These are phyloP conservation scores for Neoseiulus cucumeris DNA, from an alignment of 1,140 invertebrate genomes.

Conservation along the genomic window DNA sequence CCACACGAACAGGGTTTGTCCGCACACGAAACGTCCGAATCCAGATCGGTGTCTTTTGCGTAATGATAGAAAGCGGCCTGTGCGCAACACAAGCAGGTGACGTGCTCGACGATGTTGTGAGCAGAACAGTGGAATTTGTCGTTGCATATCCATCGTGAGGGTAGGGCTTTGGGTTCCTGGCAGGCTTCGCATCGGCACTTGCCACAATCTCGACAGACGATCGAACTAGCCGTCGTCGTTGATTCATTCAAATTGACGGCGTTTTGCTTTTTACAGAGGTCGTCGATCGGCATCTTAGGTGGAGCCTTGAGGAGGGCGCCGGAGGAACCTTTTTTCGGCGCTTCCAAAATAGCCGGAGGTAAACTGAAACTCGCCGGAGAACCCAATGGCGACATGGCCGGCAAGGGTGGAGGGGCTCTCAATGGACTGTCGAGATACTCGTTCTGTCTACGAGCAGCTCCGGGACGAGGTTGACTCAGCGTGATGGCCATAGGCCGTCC, in stretches of 20 bases:
- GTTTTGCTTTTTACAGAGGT: neutral
- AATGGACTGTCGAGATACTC: constrained; percentile 66
- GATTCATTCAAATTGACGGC: constrained; percentile 14
- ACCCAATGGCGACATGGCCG: neutral
- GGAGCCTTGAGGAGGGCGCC: constrained; percentile 8
- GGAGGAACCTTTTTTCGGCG: constrained; percentile 10
- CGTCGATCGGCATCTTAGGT: constrained; percentile 7
- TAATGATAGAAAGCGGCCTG: constrained; percentile 82
- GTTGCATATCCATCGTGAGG: constrained; percentile 65
- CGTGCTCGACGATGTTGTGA: constrained; percentile 61
- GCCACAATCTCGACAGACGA: constrained; percentile 63
- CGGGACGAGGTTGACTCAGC: constrained; percentile 48
- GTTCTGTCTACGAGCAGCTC: constrained; percentile 50
- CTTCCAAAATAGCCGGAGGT: neutral
- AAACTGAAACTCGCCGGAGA: neutral
- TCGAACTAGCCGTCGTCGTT: constrained; percentile 29
- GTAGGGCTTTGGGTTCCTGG: constrained; percentile 54
- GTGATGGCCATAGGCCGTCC: constrained; percentile 17
- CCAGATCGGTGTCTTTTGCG: constrained; percentile 44
- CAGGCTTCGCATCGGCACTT: constrained; percentile 68
- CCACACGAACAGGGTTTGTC: constrained; percentile 68
- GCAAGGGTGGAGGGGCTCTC: constrained; percentile 23
- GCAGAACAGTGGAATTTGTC: constrained; percentile 64
- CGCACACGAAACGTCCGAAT: constrained; percentile 46
- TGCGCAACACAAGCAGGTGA: constrained; percentile 76